Evolutionary conservation across 2,888 invertebrate genomes (phyloP).

Genomic region (Nomada goodeniana): DNA sequence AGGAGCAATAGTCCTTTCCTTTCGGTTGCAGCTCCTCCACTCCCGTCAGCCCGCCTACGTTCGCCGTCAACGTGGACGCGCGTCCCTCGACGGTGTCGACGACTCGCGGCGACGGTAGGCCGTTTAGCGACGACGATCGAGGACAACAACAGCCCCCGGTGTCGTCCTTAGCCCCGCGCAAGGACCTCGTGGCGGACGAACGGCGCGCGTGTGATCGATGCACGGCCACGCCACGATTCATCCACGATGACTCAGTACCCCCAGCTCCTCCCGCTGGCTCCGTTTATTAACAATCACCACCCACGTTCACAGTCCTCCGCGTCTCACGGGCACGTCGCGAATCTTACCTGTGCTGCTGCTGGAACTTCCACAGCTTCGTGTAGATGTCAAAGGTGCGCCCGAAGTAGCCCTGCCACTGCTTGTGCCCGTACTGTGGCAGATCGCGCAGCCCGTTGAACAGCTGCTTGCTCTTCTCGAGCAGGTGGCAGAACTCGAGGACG

Average conservation of each 20-base stretch:
- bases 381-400: constrained; percentile 98
- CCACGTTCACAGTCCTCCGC: background rate
- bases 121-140: constrained; percentile 1
- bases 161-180: constrained; percentile 2
- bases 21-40: background rate
- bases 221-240: constrained; percentile 29
- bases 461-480: constrained; percentile 98
- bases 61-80: background rate
- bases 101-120: constrained; percentile 5
- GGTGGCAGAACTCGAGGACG: constrained; percentile 97
- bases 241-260: background rate
- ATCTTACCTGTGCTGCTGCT: constrained; percentile 94
- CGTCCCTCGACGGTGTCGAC: background rate
- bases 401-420: constrained; percentile 99
- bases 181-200: constrained; percentile 53
- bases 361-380: constrained; percentile 99
- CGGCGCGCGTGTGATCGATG: constrained; percentile 40
- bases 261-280: too few species aligned
- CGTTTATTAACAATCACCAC: too few species aligned
- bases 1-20: constrained; percentile 7
- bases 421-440: constrained; percentile 98
- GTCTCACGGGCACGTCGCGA: background rate
- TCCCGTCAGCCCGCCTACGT: background rate
- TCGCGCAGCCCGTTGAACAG: constrained; percentile 98
- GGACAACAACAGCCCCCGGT: background rate